Percentiles rank a stretch among this genome's conserved stretches.
Evolutionary conservation across 2,113 vertebrate genomes (phyloP).

Genomic region (Xiphorhynchus elegans): DNA sequence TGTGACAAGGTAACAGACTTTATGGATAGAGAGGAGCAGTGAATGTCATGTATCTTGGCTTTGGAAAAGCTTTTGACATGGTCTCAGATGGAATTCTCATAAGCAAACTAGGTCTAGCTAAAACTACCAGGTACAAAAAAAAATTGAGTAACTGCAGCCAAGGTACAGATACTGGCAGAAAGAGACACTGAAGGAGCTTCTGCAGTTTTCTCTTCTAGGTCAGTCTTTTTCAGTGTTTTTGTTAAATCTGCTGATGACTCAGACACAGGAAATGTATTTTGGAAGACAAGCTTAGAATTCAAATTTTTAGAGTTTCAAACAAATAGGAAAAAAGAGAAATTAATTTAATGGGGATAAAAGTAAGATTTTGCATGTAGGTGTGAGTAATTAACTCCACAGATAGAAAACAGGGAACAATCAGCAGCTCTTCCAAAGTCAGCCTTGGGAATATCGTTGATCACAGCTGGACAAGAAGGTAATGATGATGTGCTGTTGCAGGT

Average conservation of each 20-base stretch:
- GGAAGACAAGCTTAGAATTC: neutral
- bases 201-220: neutral
- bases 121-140: neutral
- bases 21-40: neutral
- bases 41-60: neutral
- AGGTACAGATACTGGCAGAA: neutral
- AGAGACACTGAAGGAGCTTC: neutral
- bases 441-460: neutral
- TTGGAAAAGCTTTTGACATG: neutral
- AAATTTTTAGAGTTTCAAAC: neutral
- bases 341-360: neutral
- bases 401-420: neutral
- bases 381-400: neutral
- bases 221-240: neutral
- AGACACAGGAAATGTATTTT: neutral
- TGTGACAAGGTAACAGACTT: neutral
- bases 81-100: neutral
- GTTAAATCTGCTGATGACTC: neutral
- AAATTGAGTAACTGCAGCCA: neutral
- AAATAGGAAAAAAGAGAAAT: neutral
- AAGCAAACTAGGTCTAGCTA: neutral
- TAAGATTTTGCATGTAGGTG: neutral
- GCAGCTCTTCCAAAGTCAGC: neutral
- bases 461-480: neutral
- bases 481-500: neutral